Evolutionary conservation across 64 coral and sea anemone species (phyloP).

Genomic region (Stichodactyla helianthus): DNA sequence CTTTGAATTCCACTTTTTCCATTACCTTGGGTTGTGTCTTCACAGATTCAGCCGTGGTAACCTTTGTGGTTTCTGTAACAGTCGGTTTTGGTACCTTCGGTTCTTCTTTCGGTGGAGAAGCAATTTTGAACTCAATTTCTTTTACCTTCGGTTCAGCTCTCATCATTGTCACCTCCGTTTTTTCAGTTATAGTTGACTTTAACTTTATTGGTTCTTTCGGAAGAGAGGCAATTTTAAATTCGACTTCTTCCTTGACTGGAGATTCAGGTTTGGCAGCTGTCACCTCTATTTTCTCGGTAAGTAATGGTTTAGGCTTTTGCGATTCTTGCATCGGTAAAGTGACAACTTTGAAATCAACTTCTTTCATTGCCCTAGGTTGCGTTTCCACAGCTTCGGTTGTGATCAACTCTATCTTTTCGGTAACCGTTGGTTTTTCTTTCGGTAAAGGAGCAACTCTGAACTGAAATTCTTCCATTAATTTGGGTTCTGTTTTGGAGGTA

Average conservation of each 20-base stretch:
- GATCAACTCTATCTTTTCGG: background rate
- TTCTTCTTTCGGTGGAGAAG: background rate
- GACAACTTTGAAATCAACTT: conserved; percentile 3
- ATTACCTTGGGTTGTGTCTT: background rate
- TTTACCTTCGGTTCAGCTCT: background rate
- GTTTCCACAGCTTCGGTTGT: background rate
- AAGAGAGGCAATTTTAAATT: background rate
- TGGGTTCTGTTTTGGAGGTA: background rate
- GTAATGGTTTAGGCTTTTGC: background rate
- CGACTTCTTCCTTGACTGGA: background rate
- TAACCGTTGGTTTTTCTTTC: background rate
- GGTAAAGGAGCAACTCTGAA: background rate
- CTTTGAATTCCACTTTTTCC: background rate
- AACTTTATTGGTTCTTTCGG: background rate
- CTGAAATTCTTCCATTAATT: background rate
- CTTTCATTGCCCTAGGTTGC: background rate
- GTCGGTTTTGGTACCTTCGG: background rate
- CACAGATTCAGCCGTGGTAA: background rate
- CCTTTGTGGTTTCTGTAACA: background rate
- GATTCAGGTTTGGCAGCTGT: background rate
- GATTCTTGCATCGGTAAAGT: background rate
- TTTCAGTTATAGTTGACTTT: background rate
- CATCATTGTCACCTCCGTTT: background rate
- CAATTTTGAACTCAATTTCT: background rate
- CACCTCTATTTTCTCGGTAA: background rate